A percentile compares a stretch with the other conserved stretches of the same genome.
These are phyloP conservation scores for Leiothrix lutea DNA, from an alignment of 2,113 vertebrate species.

Conservation along the genomic window DNA sequence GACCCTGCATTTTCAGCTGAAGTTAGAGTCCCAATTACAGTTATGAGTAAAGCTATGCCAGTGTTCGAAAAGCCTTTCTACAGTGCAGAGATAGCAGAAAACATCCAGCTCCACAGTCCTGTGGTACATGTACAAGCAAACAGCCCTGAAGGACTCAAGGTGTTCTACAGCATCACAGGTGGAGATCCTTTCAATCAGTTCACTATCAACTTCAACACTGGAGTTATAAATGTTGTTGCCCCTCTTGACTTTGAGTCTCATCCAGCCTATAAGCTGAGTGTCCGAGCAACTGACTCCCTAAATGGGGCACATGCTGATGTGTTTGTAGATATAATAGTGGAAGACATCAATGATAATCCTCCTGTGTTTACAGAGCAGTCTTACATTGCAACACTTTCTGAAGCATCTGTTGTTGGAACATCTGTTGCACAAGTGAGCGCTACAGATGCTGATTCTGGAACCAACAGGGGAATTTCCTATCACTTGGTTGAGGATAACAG, in stretches of 20 bases:
- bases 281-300: constrained; percentile 91
- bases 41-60: constrained; percentile 93
- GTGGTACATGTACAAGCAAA: constrained; percentile 91
- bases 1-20: constrained; percentile 84
- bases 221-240: constrained; percentile 86
- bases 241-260: constrained; percentile 93
- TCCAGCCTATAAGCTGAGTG: constrained; percentile 91
- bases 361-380: constrained; percentile 82
- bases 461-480: constrained; percentile 87
- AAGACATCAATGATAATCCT: constrained; percentile 92
- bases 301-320: constrained; percentile 89
- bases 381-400: constrained; percentile 85
- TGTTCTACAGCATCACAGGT: constrained; percentile 92
- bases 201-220: constrained; percentile 93
- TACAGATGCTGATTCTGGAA: constrained; percentile 87
- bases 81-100: constrained; percentile 92
- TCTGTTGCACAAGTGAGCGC: constrained; percentile 83
- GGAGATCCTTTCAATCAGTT: constrained; percentile 95
- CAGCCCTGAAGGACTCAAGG: constrained; percentile 91
- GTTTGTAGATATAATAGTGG: constrained; percentile 92
- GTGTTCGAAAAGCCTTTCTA: constrained; percentile 96
- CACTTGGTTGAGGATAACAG: constrained; percentile 84
- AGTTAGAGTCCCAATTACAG: constrained; percentile 85
- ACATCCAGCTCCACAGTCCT: constrained; percentile 86
- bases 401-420: constrained; percentile 87